Evolutionary conservation across 2,888 invertebrate species (phyloP), one percentile per base, ranked within the genome.

Genomic region (Alentia gelatinosa): DNA sequence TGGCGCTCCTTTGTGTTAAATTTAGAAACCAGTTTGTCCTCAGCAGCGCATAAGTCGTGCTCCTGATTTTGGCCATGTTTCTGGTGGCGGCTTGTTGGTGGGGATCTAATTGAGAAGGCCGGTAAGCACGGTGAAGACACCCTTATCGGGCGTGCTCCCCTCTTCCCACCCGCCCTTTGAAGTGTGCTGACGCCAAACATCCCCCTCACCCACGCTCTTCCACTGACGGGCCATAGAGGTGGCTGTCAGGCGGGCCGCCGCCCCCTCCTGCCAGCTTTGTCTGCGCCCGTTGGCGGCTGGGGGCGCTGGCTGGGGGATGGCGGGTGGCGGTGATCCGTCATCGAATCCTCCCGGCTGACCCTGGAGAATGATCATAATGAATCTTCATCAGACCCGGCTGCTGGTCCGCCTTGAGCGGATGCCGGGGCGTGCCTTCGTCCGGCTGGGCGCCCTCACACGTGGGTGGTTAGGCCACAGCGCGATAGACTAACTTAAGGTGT

Each of bases 321-420:
- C 12, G 74, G 26, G 26, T 4, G 26, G 74, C 4, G 74, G 74
- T 74, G 74, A 74, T 74, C 74, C 26, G 74, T 74, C 74, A 74
- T 74, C 74, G n/a, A 26, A 15, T 26, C 74, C 47, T 26, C 74
- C 26, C 4, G 26, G 74, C 30, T 74, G 74, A 74, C 74, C 74
- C 74, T 74, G 74, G 74, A 74, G 74, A 74, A 74, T 79, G 79
- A 79, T 79, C 37, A 79, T 79, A 79, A 79, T 79, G 79, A 79
- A 79, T 79, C 79, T 79, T 79, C 79, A 79, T 79, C 79, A 79
- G 79, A 30, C 3, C 30, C 37, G 35, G 37, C 79, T 39, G 35
- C 35, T 39, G 23, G n/a, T n/a, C 39, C 79, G 4, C 79, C 79
- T 74, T 74, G 74, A 74, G n/a, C 74, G 30, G 74, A 74, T 74